These are phyloP conservation scores for Limnephilus auricula DNA, from an alignment of 2,888 invertebrate genomes.

Conservation along the genomic window DNA sequence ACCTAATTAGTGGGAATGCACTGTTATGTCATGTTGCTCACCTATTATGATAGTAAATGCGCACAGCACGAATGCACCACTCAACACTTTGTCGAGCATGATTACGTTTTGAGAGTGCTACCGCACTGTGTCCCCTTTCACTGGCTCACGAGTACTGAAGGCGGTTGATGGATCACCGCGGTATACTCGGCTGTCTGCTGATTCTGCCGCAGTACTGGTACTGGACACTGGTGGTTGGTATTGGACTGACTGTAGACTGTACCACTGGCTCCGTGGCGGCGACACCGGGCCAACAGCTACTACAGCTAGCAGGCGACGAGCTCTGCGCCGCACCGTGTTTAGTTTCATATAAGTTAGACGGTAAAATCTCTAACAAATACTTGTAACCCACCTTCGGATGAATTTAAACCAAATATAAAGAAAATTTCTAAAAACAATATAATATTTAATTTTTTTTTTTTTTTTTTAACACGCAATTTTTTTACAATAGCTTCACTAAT, in stretches of 20 bases:
- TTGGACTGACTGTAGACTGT: too few relatives aligned
- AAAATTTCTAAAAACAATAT: too few relatives aligned
- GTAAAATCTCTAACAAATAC: too few relatives aligned
- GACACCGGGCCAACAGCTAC: neutral
- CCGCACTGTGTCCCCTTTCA: conserved; percentile 62
- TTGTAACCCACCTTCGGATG: too few relatives aligned
- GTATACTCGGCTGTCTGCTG: neutral
- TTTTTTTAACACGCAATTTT: too few relatives aligned
- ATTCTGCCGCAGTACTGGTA: conserved; percentile 12
- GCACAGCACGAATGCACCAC: conserved; percentile 59
- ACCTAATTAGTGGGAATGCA: conserved; percentile 12
- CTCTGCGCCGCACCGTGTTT: neutral
- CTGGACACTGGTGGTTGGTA: neutral
- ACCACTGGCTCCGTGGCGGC: neutral
- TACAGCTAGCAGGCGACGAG: neutral
- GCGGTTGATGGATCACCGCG: neutral
- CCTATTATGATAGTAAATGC: conserved; percentile 58
- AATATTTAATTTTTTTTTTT: too few relatives aligned
- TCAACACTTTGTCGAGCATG: conserved; percentile 56
- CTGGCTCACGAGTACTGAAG: conserved; percentile 57
- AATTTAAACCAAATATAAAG: too few relatives aligned
- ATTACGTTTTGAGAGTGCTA: conserved; percentile 35
- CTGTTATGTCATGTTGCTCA: conserved; percentile 50
- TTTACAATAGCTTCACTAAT: too few relatives aligned
- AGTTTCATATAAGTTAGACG: too few relatives aligned